phyloP scores from a whole-genome alignment of 2,888 invertebrate genomes.

The Sinotaia quadrata region DNA sequence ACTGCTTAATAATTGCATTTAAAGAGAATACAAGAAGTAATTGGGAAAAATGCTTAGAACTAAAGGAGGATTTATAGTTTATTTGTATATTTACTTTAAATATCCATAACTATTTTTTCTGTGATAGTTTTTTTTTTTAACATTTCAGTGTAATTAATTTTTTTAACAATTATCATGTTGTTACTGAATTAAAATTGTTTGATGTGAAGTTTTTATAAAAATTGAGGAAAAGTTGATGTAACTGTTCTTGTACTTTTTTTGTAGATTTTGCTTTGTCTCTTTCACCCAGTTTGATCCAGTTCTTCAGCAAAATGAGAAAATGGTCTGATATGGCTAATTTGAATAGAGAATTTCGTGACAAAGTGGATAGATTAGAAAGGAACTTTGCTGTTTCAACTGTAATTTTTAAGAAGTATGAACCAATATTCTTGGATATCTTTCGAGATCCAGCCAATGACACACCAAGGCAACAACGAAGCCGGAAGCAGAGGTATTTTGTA shows the following conservation, averaged over 20 bases:
- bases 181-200: neutral
- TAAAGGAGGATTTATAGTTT: too few relatives aligned
- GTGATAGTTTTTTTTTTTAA: too few relatives aligned
- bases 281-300: slow-evolving; percentile 86
- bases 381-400: slow-evolving; percentile 95
- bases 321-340: slow-evolving; percentile 96
- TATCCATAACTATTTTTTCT: too few relatives aligned
- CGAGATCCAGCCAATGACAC: slow-evolving; percentile 78
- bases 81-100: too few relatives aligned
- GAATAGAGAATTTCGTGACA: slow-evolving; percentile 85
- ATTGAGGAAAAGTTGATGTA: neutral
- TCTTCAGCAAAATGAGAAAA: slow-evolving; percentile 93
- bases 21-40: too few relatives aligned
- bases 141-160: too few relatives aligned
- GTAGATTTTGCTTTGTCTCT: too few relatives aligned
- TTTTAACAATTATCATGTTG: too few relatives aligned
- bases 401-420: slow-evolving; percentile 92
- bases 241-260: neutral
- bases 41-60: too few relatives aligned
- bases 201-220: neutral
- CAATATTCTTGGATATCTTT: slow-evolving; percentile 90
- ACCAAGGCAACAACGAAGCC: slow-evolving; percentile 76
- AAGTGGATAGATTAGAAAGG: slow-evolving; percentile 87
- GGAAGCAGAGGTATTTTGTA: slow-evolving; percentile 79
- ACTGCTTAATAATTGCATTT: too few relatives aligned